A percentile compares a stretch with the other conserved stretches of the same genome.
Evolutionary conservation across 1,140 invertebrate species (phyloP).

Genomic region (Drosophila miranda): DNA sequence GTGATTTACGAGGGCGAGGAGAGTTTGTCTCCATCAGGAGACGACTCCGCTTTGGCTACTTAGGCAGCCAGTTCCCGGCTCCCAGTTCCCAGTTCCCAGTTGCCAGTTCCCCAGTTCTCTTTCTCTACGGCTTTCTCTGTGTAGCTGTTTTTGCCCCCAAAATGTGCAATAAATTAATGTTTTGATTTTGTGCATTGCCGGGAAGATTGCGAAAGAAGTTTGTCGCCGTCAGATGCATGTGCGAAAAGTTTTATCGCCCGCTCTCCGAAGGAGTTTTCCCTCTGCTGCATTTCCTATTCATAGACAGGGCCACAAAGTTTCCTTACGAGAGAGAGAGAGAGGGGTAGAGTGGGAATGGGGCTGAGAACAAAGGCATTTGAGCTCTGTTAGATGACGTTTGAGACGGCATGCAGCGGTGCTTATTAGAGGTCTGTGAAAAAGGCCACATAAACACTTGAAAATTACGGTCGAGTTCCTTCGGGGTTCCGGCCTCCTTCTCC

Average conservation of each 20-base stretch:
- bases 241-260: slow-evolving; percentile 68
- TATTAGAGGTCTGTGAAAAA: slow-evolving; percentile 49
- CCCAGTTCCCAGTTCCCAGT: slow-evolving; percentile 6
- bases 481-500: not conserved
- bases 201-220: slow-evolving; percentile 41
- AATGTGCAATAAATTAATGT: slow-evolving; percentile 79
- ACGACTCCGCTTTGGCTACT: slow-evolving; percentile 50
- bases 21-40: slow-evolving; percentile 50
- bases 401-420: slow-evolving; percentile 44
- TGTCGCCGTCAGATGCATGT: slow-evolving; percentile 69
- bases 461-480: slow-evolving; percentile 43
- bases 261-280: slow-evolving; percentile 24
- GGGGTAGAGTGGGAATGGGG: not conserved
- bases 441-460: slow-evolving; percentile 64
- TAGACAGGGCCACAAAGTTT: slow-evolving; percentile 58
- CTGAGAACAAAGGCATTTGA: slow-evolving; percentile 44
- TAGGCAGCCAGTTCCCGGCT: slow-evolving; percentile 38
- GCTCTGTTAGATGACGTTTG: slow-evolving; percentile 44
- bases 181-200: slow-evolving; percentile 74
- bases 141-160: slow-evolving; percentile 63
- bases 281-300: slow-evolving; percentile 62
- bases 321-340: not conserved
- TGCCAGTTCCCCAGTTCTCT: slow-evolving; percentile 18
- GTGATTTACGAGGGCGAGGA: slow-evolving; percentile 68
- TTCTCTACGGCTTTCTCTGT: slow-evolving; percentile 26